A percentile compares a stretch with the other conserved stretches of the same genome.
These are phyloP conservation scores for Aproaerema taeniolella DNA, from an alignment of 2,888 invertebrate genomes.

Conservation along the genomic window DNA sequence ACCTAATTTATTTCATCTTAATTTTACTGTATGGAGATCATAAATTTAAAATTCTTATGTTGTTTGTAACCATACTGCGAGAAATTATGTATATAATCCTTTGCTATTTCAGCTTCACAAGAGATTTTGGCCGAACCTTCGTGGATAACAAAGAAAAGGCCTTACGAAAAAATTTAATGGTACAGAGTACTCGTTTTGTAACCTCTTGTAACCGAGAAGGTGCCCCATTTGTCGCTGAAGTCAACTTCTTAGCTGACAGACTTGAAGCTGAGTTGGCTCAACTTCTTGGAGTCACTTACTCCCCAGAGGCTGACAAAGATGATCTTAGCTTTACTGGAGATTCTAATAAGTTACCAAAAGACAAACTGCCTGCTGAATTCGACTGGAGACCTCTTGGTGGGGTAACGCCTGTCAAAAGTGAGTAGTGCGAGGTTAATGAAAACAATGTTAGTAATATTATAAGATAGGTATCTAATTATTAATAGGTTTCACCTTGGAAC, in stretches of 20 bases:
- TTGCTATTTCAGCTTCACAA: constrained; percentile 1
- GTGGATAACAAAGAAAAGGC: constrained; percentile 47
- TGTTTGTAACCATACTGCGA: no score
- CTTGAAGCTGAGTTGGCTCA: constrained; percentile 39
- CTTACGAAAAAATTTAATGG: constrained; percentile 47
- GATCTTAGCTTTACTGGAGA: constrained; percentile 25
- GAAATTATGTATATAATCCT: no score
- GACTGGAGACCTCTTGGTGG: constrained; percentile 59
- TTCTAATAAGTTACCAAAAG: no score
- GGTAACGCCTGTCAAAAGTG: constrained; percentile 54
- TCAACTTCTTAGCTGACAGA: constrained; percentile 50
- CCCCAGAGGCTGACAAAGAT: constrained; percentile 11
- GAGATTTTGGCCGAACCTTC: constrained; percentile 39
- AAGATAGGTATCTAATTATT: no score
- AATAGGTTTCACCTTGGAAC: no score
- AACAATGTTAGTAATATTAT: no score
- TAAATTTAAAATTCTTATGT: no score
- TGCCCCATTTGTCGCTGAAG: constrained; percentile 38
- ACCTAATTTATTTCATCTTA: no score
- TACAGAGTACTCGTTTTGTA: constrained; percentile 45
- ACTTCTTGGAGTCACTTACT: constrained; percentile 39
- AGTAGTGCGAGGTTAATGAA: constrained; percentile 28
- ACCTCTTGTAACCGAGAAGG: constrained; percentile 53
- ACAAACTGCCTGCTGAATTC: constrained; percentile 43
- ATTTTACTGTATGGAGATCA: no score